Evolutionary conservation across 2,113 vertebrate species (phyloP), one percentile per base, ranked within the genome.

Genomic region (Brachypodius melanocephalos): DNA sequence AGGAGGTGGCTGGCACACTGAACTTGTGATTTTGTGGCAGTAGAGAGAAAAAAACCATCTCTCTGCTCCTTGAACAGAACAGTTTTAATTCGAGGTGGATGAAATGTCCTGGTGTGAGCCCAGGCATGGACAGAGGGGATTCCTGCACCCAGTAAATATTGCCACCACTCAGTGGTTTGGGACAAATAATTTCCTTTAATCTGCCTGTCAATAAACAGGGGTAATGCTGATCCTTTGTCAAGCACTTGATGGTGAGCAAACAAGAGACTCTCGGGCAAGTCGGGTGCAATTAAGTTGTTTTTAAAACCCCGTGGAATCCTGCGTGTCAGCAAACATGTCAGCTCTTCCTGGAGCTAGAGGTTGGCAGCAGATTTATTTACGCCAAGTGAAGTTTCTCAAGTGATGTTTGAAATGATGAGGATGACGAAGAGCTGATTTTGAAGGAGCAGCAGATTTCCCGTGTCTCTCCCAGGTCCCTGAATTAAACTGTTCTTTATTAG

Each of bases 11-110:
- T 69, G 58, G 5, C 62, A 24, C 4, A 0, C 28, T 10, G 22
- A 2, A 0, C 5, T 24, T 2, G 12, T 0, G 22, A 4, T 13
- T 16, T 58, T 58, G n/a, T 58, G 22, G n/a, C 57, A 36, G 57
- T 36, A 24, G 22, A 17, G 14, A 1, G 74, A 51, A 36, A 36
- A 77, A 52, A 4, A 3, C 2, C 48, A 10, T 21, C 45, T 51
- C 18, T 52, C 34, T 43, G 34, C 25, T 36, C 12, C 58, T 49
- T 16, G 43, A 32, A 3, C 17, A 1, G 51, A 73, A 31, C 15
- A 8, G 17, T 28, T 73, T 31, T 7, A 20, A 5, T 29, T 8
- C 1, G 25, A 32, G 63, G 28, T 24, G 42, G 8, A 6, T 40
- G 28, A 24, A 65, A 46, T 8, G 19, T 6, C 21, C 65, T 21